phyloP scores from a whole-genome alignment of 2,888 invertebrate genomes.

The Scaptomyza caliginosa region DNA sequence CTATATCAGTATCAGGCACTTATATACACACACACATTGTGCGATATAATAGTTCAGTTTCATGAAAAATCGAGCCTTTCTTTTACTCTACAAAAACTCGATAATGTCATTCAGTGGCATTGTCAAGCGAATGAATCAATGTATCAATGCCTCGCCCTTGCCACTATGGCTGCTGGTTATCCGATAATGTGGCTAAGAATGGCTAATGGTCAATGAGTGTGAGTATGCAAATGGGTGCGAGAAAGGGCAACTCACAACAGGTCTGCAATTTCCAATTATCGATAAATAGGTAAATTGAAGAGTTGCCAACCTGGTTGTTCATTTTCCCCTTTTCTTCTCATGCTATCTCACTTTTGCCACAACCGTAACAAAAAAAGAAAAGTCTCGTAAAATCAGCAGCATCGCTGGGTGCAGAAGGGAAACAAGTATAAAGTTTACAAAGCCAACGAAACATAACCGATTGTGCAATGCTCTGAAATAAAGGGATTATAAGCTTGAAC shows the following conservation, averaged over 20 bases:
- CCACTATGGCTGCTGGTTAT: constrained; percentile 16
- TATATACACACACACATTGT: constrained; percentile 56
- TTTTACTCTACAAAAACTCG: constrained; percentile 19
- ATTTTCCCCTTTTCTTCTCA: not conserved
- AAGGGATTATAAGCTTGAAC: no score
- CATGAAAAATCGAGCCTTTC: not conserved
- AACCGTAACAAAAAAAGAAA: constrained; percentile 46
- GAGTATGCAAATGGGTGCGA: constrained; percentile 54
- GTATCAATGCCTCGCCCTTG: constrained; percentile 31
- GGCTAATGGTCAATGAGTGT: constrained; percentile 35
- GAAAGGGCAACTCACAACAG: constrained; percentile 18
- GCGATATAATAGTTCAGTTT: constrained; percentile 19
- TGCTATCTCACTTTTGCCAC: not conserved
- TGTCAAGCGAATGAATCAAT: constrained; percentile 63
- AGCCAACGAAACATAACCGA: no score
- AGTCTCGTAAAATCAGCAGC: constrained; percentile 58
- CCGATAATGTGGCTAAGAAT: constrained; percentile 60
- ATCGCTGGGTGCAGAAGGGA: constrained; percentile 39
- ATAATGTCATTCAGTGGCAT: constrained; percentile 62
- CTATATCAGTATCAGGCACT: constrained; percentile 9
- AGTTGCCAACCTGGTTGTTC: constrained; percentile 54
- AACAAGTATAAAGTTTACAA: no score
- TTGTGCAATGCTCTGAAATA: not conserved
- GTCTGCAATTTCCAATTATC: constrained; percentile 71
- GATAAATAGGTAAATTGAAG: constrained; percentile 69